phyloP scores from a whole-genome alignment of 2,888 invertebrate genomes.

The Heterodera filipjevi region DNA sequence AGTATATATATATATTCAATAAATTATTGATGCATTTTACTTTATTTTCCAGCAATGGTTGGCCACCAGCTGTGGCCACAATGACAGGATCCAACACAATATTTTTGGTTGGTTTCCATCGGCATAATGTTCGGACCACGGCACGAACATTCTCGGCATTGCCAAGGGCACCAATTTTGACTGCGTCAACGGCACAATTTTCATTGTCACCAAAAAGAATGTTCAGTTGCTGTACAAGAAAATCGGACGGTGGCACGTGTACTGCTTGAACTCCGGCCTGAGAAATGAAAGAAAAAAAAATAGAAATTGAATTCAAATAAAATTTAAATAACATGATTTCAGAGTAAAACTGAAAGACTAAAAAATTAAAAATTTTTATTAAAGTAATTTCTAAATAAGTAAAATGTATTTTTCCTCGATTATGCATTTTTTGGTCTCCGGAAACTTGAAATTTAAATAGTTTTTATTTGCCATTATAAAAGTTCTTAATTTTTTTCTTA shows the following conservation, averaged over 20 bases:
- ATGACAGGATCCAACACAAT: constrained; percentile 27
- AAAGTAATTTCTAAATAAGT: too few species aligned
- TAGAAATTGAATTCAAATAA: too few species aligned
- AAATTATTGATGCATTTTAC: not conserved
- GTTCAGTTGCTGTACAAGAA: constrained; percentile 12
- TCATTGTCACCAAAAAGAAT: not conserved
- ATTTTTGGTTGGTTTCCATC: constrained; percentile 8
- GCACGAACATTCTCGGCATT: constrained; percentile 2
- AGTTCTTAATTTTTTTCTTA: too few species aligned
- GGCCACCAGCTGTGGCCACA: constrained; percentile 3
- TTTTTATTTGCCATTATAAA: too few species aligned
- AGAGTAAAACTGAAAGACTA: too few species aligned
- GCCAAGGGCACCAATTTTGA: constrained; percentile 17
- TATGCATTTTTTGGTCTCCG: too few species aligned
- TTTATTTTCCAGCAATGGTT: constrained; percentile 5
- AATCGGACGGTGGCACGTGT: not conserved
- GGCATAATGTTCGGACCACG: not conserved
- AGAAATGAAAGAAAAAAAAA: too few species aligned
- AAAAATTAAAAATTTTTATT: too few species aligned
- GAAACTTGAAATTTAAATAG: too few species aligned
- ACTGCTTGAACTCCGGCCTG: constrained; percentile 19
- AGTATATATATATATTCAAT: not conserved
- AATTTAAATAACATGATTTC: too few species aligned
- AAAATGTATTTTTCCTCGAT: too few species aligned
- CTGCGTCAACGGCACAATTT: constrained; percentile 7